These are phyloP conservation scores for Siniperca knerii DNA, from an alignment of 2,113 vertebrate species.

Conservation along the genomic window DNA sequence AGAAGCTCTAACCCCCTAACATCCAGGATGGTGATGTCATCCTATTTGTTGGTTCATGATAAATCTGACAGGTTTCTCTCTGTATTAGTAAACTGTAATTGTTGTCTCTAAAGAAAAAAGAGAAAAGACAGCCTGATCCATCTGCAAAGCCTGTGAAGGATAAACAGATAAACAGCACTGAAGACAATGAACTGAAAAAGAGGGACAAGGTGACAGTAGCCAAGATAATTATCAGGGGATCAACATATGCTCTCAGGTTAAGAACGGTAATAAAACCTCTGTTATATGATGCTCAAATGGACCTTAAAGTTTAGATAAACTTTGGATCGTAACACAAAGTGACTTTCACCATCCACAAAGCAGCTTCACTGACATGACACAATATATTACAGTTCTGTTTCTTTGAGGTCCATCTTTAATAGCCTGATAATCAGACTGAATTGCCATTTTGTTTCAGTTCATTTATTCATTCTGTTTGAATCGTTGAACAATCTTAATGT, in stretches of 20 bases:
- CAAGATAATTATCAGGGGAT: slow-evolving; percentile 28
- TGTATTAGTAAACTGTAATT: background rate
- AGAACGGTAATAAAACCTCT: slow-evolving; percentile 17
- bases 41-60: background rate
- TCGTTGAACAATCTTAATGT: slow-evolving; percentile 1
- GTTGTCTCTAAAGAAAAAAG: background rate
- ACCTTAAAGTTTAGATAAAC: slow-evolving; percentile 37
- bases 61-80: background rate
- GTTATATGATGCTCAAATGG: slow-evolving; percentile 27
- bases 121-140: background rate
- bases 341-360: slow-evolving; percentile 31
- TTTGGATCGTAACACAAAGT: slow-evolving; percentile 5
- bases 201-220: slow-evolving; percentile 32
- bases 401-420: slow-evolving; percentile 2
- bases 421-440: slow-evolving; percentile 8
- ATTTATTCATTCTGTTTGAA: slow-evolving; percentile 17
- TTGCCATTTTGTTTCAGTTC: slow-evolving; percentile 3
- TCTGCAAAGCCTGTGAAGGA: slow-evolving; percentile 24
- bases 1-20: background rate
- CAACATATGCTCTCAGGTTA: slow-evolving; percentile 2
- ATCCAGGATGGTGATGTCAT: background rate
- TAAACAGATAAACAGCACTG: slow-evolving; percentile 17
- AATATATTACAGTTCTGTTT: background rate
- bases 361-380: background rate
- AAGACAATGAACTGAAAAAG: slow-evolving; percentile 16